These are phyloP conservation scores for Halictus rubicundus DNA, from an alignment of 1,140 invertebrate species.

Conservation along the genomic window DNA sequence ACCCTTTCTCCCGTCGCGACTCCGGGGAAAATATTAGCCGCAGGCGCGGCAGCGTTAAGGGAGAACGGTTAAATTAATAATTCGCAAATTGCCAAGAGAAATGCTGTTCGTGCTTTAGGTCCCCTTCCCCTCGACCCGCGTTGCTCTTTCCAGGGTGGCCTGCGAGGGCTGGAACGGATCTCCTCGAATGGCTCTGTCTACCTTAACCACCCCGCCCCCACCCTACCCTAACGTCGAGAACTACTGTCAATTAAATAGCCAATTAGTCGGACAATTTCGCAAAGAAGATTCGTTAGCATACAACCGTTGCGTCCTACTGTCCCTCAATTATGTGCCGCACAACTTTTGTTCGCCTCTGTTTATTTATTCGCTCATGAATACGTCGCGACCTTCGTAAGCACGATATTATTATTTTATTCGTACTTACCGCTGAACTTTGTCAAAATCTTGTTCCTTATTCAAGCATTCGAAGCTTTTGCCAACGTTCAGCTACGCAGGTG, in stretches of 20 bases:
- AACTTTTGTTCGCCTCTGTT: background rate
- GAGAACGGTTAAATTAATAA: constrained; percentile 64
- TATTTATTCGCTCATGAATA: too few relatives aligned
- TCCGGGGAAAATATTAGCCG: constrained; percentile 60
- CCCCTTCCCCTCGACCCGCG: background rate
- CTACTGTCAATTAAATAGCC: constrained; percentile 31
- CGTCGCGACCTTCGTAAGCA: too few relatives aligned
- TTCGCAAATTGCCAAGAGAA: constrained; percentile 57
- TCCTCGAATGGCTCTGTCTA: background rate
- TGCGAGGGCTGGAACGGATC: background rate
- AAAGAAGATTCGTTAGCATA: constrained; percentile 10
- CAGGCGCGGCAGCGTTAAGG: constrained; percentile 55
- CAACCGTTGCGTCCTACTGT: constrained; percentile 3
- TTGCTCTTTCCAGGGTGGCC: constrained; percentile 4
- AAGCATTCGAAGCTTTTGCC: too few relatives aligned
- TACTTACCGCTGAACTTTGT: too few relatives aligned
- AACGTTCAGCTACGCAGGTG: too few relatives aligned
- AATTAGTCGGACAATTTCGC: constrained; percentile 27
- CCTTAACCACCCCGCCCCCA: constrained; percentile 7
- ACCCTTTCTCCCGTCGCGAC: background rate
- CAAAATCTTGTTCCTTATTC: too few relatives aligned
- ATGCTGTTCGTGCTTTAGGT: constrained; percentile 30
- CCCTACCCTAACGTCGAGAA: constrained; percentile 1
- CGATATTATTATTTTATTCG: too few relatives aligned
- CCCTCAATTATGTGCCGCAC: constrained; percentile 20